These are phyloP conservation scores for Plutomurus gul DNA, from an alignment of 1,140 invertebrate genomes.

Conservation along the genomic window DNA sequence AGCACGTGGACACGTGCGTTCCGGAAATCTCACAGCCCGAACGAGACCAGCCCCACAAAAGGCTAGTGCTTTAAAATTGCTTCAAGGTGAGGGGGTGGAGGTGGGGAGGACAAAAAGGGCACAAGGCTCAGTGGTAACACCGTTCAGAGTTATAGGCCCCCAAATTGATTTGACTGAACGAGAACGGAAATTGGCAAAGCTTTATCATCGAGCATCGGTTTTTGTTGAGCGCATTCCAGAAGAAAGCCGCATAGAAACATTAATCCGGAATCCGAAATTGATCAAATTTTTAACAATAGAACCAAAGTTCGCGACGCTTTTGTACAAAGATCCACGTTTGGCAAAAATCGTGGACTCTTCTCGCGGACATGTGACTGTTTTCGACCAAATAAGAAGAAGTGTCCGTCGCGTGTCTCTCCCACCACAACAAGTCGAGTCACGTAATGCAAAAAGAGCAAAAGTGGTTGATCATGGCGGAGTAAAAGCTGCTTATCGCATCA, in stretches of 20 bases:
- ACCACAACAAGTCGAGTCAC: too few species aligned
- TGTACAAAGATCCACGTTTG: not conserved
- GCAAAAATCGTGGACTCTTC: not conserved
- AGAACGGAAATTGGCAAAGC: not conserved
- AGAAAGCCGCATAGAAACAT: not conserved
- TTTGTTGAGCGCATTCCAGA: not conserved
- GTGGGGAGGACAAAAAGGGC: not conserved
- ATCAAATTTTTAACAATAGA: not conserved
- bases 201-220: not conserved
- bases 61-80: too few species aligned
- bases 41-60: too few species aligned
- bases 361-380: not conserved
- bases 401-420: too few species aligned
- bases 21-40: too few species aligned
- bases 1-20: too few species aligned
- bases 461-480: too few species aligned
- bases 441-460: too few species aligned
- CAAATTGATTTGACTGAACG: not conserved
- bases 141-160: not conserved
- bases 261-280: not conserved
- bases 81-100: too few species aligned
- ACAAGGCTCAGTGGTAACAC: too few species aligned
- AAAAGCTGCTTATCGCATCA: too few species aligned
- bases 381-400: too few species aligned
- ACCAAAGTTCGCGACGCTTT: not conserved